These are phyloP conservation scores for Chymomyza fuscimana DNA, from an alignment of 2,888 invertebrate genomes.

Conservation along the genomic window DNA sequence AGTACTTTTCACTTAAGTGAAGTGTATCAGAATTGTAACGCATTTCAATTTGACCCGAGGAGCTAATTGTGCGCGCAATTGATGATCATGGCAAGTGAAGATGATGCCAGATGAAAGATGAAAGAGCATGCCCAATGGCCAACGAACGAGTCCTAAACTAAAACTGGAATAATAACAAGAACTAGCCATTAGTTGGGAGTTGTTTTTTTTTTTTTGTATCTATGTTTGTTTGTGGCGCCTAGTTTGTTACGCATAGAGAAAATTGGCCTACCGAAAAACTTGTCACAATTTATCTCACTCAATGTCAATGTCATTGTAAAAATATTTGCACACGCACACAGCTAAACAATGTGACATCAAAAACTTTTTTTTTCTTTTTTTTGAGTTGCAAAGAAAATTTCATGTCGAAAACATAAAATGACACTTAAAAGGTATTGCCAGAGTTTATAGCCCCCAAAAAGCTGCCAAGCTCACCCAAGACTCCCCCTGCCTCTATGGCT, in stretches of 20 bases:
- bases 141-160: constrained; percentile 44
- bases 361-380: constrained; percentile 47
- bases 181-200: background rate
- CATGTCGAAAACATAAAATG: constrained; percentile 73
- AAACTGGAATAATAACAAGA: background rate
- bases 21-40: constrained; percentile 1
- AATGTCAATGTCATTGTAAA: constrained; percentile 54
- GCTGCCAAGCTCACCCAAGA: too few species aligned
- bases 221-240: constrained; percentile 43
- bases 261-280: constrained; percentile 70
- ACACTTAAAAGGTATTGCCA: constrained; percentile 68
- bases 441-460: background rate
- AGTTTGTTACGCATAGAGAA: constrained; percentile 19
- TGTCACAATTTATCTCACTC: constrained; percentile 74
- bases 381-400: constrained; percentile 49
- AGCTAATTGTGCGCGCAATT: constrained; percentile 66
- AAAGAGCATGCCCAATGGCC: constrained; percentile 35
- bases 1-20: background rate
- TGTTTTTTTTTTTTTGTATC: constrained; percentile 18
- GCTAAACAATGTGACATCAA: constrained; percentile 38
- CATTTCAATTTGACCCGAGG: constrained; percentile 49
- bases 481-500: background rate
- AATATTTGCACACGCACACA: constrained; percentile 15
- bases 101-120: background rate
- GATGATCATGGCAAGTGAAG: constrained; percentile 47